Conservation (phyloP, 2,888 invertebrate genomes). For the Tigriopus californicus region DNA sequence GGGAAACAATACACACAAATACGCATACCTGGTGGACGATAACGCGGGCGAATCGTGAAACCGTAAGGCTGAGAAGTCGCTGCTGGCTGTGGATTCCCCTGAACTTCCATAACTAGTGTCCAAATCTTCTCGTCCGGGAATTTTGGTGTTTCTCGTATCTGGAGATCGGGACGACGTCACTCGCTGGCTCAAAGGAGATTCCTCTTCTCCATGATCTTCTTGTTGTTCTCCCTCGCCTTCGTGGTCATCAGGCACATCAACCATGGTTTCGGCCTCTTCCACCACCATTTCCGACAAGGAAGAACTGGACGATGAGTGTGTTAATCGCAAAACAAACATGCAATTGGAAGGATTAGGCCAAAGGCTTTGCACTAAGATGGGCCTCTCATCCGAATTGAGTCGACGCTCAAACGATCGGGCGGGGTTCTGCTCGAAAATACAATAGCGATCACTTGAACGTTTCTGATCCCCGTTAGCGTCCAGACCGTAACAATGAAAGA, state of each 20-base stretch:
- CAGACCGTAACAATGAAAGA: conserved; percentile 51
- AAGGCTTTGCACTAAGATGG: conserved; percentile 56
- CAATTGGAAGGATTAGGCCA: conserved; percentile 30
- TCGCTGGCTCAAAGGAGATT: background rate
- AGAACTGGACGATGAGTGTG: no score
- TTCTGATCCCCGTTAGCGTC: conserved; percentile 35
- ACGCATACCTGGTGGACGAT: background rate
- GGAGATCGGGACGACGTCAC: background rate
- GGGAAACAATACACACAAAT: no score
- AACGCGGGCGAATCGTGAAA: background rate
- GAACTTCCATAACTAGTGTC: background rate
- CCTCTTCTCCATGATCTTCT: background rate
- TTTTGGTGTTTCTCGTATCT: background rate
- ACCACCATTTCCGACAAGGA: no score
- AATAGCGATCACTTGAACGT: background rate
- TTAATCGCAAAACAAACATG: conserved; percentile 2
- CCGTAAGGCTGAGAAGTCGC: background rate
- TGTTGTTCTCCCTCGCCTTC: no score
- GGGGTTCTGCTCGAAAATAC: conserved; percentile 31
- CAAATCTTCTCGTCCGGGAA: background rate
- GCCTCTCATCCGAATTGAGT: conserved; percentile 66
- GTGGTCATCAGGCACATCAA: no score
- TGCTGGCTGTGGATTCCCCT: background rate
- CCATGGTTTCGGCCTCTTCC: no score
- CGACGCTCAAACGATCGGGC: conserved; percentile 72